Percentiles rank a stretch among this genome's conserved stretches.
Conservation (phyloP, 2,113 vertebrate genomes). For the Albula goreensis region DNA sequence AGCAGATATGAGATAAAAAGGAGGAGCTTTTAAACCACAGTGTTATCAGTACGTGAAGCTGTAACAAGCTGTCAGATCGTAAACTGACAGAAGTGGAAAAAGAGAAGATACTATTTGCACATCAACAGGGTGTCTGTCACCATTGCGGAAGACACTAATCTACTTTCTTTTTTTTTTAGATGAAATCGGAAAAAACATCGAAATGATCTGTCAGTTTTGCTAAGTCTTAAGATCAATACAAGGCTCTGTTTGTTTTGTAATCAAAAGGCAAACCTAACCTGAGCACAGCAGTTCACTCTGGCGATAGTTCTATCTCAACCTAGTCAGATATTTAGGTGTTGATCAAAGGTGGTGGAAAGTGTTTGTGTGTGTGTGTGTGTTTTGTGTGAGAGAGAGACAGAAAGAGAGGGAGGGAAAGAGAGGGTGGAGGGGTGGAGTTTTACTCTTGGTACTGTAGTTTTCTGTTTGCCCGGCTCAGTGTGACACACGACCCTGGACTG, state of each 20-base stretch:
- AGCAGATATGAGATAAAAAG: neutral
- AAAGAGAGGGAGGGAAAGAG: neutral
- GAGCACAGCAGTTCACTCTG: neutral
- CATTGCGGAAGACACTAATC: no score
- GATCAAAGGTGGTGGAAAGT: neutral
- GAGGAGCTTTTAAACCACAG: neutral
- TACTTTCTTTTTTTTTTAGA: neutral
- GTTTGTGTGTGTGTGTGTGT: no score
- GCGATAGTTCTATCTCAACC: no score
- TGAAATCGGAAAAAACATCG: neutral
- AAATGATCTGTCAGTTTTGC: neutral
- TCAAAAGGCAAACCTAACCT: neutral
- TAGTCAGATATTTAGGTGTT: no score
- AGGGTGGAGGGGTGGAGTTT: conserved; percentile 38
- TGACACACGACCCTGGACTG: neutral
- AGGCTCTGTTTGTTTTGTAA: neutral
- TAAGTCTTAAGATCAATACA: neutral
- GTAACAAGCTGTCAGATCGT: no score
- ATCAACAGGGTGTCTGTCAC: no score
- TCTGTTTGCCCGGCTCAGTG: neutral
- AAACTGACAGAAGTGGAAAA: no score
- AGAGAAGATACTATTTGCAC: no score
- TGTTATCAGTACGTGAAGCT: no score
- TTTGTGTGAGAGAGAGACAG: neutral
- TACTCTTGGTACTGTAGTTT: neutral